Evolutionary conservation across 2,888 invertebrate species (phyloP), one percentile per base, ranked within the genome.

Genomic region (Steromphala cineraria): DNA sequence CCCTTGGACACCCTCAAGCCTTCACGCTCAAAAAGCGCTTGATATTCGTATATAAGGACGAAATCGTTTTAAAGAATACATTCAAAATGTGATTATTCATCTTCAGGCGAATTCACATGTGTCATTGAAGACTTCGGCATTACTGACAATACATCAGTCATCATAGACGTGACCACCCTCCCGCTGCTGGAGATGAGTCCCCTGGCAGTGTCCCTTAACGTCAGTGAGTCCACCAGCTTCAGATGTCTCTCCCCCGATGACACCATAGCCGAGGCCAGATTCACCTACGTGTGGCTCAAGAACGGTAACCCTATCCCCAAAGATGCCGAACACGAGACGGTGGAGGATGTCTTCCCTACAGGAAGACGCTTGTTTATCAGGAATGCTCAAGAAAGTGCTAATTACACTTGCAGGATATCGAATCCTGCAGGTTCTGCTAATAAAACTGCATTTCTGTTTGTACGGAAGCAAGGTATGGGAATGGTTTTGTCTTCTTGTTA

Each of bases 101-200:
- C 84, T 82, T 0, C 84, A 91, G 90, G 90, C 40, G 83, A 82
- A 19, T 91, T 89, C 81, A 89, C 87, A 7, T 91, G 91, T 77
- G 84, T 85, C 24, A 89, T 86, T 17, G 80, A 77, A 19, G 90
- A 90, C 79, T 89, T 85, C 75, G 87, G 84, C 0, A 84, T 86
- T 55, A 46, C 79, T 5, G 84, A 89, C 78, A 81, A 82, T 24
- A 83, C 83, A n/a, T 86, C 85, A 0, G 80, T 90, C 0, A 75
- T 79, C 10, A 86, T 91, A 13, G 86, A 88, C 17, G 89, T 91
- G n/a, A 86, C 89, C 46, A 85, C 88, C 3, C 82, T 83, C 10
- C 91, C 91, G 0, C 84, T 86, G 53, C 88, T 91, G 52, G 89
- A 90, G 75, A 84, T 91, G 31, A 87, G 86, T 53, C 90, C 90